Percentiles rank a stretch among this genome's conserved stretches.
Evolutionary conservation across 1,140 invertebrate genomes (phyloP).

Genomic region (Drosophila varians): DNA sequence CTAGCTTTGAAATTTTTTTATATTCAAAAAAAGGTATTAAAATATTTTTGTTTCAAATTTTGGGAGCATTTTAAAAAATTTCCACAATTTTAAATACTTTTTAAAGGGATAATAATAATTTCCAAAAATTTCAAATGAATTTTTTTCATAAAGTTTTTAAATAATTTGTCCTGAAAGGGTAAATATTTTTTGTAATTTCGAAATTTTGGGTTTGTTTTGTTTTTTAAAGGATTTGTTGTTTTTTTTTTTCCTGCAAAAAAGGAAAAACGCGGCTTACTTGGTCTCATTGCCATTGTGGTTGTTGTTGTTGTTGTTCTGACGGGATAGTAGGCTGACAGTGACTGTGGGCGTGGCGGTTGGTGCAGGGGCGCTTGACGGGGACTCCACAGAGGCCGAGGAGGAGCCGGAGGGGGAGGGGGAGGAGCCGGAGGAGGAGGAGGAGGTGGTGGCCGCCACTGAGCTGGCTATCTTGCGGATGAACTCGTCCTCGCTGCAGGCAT

Average conservation of each 20-base stretch:
- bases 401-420: neutral
- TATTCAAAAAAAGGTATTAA: no score
- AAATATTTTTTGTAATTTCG: neutral
- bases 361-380: neutral
- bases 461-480: conserved; percentile 80
- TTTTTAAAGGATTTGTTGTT: neutral
- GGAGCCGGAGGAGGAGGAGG: neutral
- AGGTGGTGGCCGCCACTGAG: conserved; percentile 23
- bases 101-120: no score
- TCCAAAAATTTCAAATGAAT: no score
- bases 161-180: no score
- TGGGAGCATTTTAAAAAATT: no score
- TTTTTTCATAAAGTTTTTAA: no score
- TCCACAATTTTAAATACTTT: no score
- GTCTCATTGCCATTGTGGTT: conserved; percentile 48
- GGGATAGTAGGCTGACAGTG: conserved; percentile 19
- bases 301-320: conserved; percentile 15
- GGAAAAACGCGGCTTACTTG: conserved; percentile 67
- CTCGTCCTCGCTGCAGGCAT: conserved; percentile 85
- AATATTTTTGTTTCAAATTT: no score
- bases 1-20: no score
- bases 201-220: neutral
- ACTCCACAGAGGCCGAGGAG: neutral
- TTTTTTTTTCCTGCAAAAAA: conserved; percentile 17
- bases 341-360: conserved; percentile 3